A percentile compares a stretch with the other conserved stretches of the same genome.
Evolutionary conservation across 2,888 invertebrate species (phyloP).

Genomic region (Nebria brevicollis): DNA sequence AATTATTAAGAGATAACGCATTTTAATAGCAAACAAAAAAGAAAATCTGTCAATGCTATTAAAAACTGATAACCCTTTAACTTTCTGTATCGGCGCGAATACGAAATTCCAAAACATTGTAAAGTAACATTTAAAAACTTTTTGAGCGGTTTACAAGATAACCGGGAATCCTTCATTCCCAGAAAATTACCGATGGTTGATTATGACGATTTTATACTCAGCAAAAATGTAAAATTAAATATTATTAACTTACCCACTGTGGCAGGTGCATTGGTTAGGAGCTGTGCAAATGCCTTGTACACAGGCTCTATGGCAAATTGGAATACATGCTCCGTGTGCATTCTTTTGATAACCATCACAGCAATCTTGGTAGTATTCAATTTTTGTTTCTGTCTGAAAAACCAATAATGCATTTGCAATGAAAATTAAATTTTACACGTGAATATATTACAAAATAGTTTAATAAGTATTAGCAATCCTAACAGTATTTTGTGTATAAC

Average conservation of each 20-base stretch:
- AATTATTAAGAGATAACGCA: not conserved
- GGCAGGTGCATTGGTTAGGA: slow-evolving; percentile 68
- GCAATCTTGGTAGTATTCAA: slow-evolving; percentile 13
- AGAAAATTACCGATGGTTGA: too few species aligned
- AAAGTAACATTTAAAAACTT: too few species aligned
- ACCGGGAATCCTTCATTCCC: too few species aligned
- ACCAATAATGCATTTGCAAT: not conserved
- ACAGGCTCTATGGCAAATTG: slow-evolving; percentile 58
- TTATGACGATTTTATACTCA: too few species aligned
- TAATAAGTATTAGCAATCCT: not conserved
- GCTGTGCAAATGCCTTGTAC: slow-evolving; percentile 65
- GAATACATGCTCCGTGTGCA: slow-evolving; percentile 10
- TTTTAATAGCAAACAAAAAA: too few species aligned
- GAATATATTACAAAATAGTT: not conserved
- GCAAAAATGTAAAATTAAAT: slow-evolving; percentile 45
- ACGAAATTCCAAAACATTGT: too few species aligned
- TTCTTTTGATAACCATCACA: slow-evolving; percentile 14
- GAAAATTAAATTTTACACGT: not conserved
- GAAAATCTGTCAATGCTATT: too few species aligned
- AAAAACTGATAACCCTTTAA: too few species aligned
- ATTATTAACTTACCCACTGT: slow-evolving; percentile 57
- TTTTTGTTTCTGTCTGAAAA: not conserved
- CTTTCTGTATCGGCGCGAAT: too few species aligned
- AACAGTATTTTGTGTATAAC: not conserved
- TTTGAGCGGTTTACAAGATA: too few species aligned